phyloP scores from a whole-genome alignment of 2,113 vertebrate genomes.

The Forbesichthys agassizii region DNA sequence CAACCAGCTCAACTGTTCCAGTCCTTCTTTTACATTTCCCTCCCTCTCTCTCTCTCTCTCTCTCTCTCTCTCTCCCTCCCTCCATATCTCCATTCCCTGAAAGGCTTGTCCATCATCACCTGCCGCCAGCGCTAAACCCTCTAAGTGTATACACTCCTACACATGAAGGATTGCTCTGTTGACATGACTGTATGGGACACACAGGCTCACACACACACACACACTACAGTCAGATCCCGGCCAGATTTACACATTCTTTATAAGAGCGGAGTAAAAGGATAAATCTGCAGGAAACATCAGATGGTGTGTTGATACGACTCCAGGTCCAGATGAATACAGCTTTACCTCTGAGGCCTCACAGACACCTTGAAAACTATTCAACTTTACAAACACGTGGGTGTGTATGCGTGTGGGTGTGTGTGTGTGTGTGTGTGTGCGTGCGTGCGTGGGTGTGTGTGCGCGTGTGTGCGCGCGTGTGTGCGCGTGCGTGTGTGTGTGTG shows the following conservation, averaged over 20 bases:
- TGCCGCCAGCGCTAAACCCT: conserved; percentile 62
- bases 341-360: conserved; percentile 51
- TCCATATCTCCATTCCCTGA: conserved; percentile 17
- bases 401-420: conserved; percentile 4
- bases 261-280: conserved; percentile 47
- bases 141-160: conserved; percentile 56
- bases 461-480: too few species aligned
- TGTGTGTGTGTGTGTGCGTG: background rate
- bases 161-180: conserved; percentile 73
- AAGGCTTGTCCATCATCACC: conserved; percentile 67
- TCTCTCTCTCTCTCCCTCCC: conserved; percentile 27
- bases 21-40: conserved; percentile 13
- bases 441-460: too few species aligned
- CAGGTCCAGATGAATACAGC: conserved; percentile 46
- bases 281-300: conserved; percentile 64
- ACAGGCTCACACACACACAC: conserved; percentile 8
- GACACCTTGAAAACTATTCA: conserved; percentile 67
- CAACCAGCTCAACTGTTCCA: background rate
- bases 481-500: background rate
- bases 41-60: conserved; percentile 13
- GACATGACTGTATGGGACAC: conserved; percentile 63
- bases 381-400: conserved; percentile 24
- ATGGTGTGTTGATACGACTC: conserved; percentile 54
- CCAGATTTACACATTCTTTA: conserved; percentile 62
- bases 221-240: conserved; percentile 29